These are phyloP conservation scores for Thymelicus lineola DNA, from an alignment of 2,888 invertebrate genomes.

Conservation along the genomic window DNA sequence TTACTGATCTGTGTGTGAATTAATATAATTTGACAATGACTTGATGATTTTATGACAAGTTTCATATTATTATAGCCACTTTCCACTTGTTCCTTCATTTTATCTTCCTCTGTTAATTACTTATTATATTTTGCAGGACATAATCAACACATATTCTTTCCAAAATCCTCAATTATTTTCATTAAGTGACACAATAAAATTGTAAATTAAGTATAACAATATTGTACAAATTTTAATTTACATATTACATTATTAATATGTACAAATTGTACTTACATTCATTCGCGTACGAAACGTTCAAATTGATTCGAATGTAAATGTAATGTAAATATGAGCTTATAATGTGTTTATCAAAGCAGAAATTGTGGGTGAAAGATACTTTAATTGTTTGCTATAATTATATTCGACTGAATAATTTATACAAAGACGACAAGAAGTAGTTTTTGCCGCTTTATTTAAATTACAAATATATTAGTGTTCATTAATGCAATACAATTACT, in stretches of 20 bases:
- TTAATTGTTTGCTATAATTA: too few species aligned
- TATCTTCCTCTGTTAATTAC: neutral
- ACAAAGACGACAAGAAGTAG: too few species aligned
- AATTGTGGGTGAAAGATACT: neutral
- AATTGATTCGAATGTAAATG: neutral
- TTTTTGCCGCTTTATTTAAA: too few species aligned
- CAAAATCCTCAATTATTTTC: neutral
- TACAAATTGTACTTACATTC: too few species aligned
- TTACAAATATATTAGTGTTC: too few species aligned
- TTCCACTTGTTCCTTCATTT: neutral
- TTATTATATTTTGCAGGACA: neutral
- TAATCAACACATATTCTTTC: neutral
- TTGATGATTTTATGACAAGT: too few species aligned
- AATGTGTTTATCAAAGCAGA: neutral
- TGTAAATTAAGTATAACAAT: neutral
- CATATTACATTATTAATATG: neutral
- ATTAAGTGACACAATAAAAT: neutral
- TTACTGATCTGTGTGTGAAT: too few species aligned
- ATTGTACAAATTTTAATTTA: slow-evolving; percentile 2
- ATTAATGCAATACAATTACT: too few species aligned
- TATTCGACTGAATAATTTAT: too few species aligned
- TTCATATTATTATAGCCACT: too few species aligned
- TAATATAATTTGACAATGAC: too few species aligned
- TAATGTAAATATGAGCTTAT: neutral
- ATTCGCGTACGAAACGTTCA: neutral